Evolutionary conservation across 1,140 invertebrate species (phyloP), one percentile per base, ranked within the genome.

Genomic region (Drosophila neocordata): DNA sequence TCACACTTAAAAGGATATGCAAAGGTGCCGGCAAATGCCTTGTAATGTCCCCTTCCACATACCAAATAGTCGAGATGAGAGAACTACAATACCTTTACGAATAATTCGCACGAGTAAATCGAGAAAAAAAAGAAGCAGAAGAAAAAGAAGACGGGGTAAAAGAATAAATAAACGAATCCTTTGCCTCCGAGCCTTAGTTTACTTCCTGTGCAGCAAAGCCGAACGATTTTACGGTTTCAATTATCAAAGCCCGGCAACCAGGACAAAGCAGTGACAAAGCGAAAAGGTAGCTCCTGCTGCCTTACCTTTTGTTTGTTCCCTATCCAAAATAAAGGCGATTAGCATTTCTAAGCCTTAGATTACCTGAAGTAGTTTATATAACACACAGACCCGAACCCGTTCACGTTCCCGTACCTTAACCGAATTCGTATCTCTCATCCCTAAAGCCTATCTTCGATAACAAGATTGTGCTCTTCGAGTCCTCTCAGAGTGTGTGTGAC

Each of bases 291-390:
- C 27, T 31, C 27, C 27, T 31, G 27, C 57, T 41, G 7, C 53
- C 60, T 18, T 60, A 34, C 24, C 34, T 73, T 64, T 62, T 74
- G 56, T 51, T 18, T 53, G 64, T 37, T 65, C 37, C 15, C 68
- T 52, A 63, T 69, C 79, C 58, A 71, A 88, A 87, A 83, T 88
- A 89, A 88, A 87, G 83, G 76, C 83, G 83, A 87, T 87, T 87
- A 87, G 83, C 83, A 87, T 88, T 87, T 87, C 79, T 88, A 88
- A 87, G 76, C 83, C 83, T 81, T 87, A 87, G 83, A 87, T 87
- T 87, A 87, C 83, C 83, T 87, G 83, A 87, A 87, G 84, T 88
- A 88, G 83, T 88, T 88, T 88, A 76, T 88, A 83, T 69, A 87
- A 65, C 27, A 58, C 65, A 63, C 61, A 69, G 44, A 74, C 52